Evolutionary conservation across 2,888 invertebrate genomes (phyloP).

Genomic region (Poecilobothrus nobilitatus): DNA sequence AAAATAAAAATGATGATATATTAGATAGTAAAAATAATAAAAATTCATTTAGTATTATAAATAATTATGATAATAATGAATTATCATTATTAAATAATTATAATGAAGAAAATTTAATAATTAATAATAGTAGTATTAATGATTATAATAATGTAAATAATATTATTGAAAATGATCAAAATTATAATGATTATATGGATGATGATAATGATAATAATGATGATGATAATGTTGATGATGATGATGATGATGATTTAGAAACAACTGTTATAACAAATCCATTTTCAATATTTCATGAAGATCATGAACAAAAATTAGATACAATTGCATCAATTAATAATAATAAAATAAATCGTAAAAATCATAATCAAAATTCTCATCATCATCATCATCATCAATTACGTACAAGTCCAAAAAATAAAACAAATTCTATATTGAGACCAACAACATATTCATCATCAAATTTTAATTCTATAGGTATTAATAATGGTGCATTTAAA

Average conservation of each 20-base stretch:
- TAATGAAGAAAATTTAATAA: not conserved
- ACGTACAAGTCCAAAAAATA: conserved; percentile 20
- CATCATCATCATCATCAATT: conserved; percentile 25
- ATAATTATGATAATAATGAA: not conserved
- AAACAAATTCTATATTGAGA: conserved; percentile 9
- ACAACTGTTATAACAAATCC: conserved; percentile 43
- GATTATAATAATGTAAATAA: too few species aligned
- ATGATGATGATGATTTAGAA: conserved; percentile 23
- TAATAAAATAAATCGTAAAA: not conserved
- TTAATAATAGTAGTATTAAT: too few species aligned
- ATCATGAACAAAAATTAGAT: conserved; percentile 25
- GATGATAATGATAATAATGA: conserved; percentile 12
- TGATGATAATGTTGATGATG: conserved; percentile 21
- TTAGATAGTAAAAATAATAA: not conserved
- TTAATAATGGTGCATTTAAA: not conserved
- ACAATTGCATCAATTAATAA: conserved; percentile 12
- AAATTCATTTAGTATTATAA: too few species aligned
- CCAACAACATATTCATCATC: conserved; percentile 17
- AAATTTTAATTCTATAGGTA: not conserved
- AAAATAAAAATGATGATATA: not conserved
- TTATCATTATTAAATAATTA: not conserved
- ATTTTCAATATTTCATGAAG: conserved; percentile 40
- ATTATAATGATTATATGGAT: not conserved
- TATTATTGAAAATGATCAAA: not conserved
- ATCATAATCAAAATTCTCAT: conserved; percentile 25